Conservation (phyloP, 2,113 vertebrate species). For the Neofelis nebulosa region DNA sequence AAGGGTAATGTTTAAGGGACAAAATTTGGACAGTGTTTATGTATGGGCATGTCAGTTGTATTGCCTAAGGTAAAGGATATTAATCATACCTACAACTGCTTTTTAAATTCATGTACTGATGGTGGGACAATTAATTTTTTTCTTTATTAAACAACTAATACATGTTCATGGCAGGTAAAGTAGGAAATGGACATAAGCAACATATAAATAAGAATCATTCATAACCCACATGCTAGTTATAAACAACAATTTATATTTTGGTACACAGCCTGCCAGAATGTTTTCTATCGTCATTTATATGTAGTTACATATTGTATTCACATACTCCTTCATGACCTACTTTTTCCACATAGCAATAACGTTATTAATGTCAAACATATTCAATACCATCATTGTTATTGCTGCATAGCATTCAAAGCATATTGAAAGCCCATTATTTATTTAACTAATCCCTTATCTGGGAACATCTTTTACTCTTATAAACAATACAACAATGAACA, state of each 20-base stretch:
- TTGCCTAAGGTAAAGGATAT: background rate
- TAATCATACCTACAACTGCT: background rate
- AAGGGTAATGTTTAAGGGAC: background rate
- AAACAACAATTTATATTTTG: background rate
- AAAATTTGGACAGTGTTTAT: background rate
- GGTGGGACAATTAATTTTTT: background rate
- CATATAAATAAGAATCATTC: background rate
- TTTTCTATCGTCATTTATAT: background rate
- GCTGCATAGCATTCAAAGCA: background rate
- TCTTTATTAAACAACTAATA: background rate
- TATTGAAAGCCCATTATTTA: background rate
- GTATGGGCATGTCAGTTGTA: background rate
- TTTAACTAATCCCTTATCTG: background rate
- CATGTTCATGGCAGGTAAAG: background rate
- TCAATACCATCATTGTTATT: background rate
- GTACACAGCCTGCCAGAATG: background rate
- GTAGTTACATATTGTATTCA: background rate
- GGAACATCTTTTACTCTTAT: background rate
- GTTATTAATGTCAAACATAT: background rate
- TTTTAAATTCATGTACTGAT: background rate
- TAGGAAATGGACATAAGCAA: background rate
- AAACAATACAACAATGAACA: background rate
- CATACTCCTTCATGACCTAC: background rate
- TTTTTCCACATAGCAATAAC: background rate
- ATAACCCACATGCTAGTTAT: background rate